Conservation (phyloP, 1,140 invertebrate genomes). For the Drosophila nigrodunni region DNA sequence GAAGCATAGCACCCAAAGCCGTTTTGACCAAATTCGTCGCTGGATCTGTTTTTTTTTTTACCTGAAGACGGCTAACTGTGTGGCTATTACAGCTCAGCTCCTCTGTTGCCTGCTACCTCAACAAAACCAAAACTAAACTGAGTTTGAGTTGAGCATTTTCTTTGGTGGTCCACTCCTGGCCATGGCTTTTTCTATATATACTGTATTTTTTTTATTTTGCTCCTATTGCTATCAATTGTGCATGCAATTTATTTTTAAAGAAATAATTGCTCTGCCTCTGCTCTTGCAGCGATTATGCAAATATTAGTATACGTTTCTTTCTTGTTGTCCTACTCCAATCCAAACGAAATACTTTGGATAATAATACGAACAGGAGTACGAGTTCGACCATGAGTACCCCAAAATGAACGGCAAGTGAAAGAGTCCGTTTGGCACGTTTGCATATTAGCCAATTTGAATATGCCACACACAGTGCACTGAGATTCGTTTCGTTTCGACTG, state of each 20-base stretch:
- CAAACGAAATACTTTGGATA: slow-evolving; percentile 48
- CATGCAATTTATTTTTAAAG: slow-evolving; percentile 84
- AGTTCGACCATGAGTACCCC: slow-evolving; percentile 9
- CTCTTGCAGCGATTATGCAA: slow-evolving; percentile 80
- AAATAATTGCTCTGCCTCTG: slow-evolving; percentile 80
- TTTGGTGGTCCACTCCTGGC: slow-evolving; percentile 63
- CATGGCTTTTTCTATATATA: slow-evolving; percentile 20
- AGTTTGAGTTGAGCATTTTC: slow-evolving; percentile 31
- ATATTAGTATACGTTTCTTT: slow-evolving; percentile 69
- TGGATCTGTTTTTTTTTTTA: slow-evolving; percentile 46
- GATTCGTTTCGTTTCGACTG: background rate
- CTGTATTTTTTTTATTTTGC: background rate
- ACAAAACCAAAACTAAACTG: background rate
- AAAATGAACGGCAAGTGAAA: slow-evolving; percentile 73
- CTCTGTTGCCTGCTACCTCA: slow-evolving; percentile 3
- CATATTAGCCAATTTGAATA: slow-evolving; percentile 77
- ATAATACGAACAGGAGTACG: slow-evolving; percentile 49
- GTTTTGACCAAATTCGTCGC: slow-evolving; percentile 80
- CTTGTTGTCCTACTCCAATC: slow-evolving; percentile 49
- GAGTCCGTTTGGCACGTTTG: slow-evolving; percentile 60
- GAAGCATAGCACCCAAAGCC: slow-evolving; percentile 44
- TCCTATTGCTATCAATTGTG: slow-evolving; percentile 81
- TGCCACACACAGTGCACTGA: slow-evolving; percentile 63
- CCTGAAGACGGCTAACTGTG: slow-evolving; percentile 57
- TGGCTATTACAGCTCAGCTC: slow-evolving; percentile 28